phyloP scores from a whole-genome alignment of 1,140 invertebrate species.

The Daktulosphaira vitifoliae region DNA sequence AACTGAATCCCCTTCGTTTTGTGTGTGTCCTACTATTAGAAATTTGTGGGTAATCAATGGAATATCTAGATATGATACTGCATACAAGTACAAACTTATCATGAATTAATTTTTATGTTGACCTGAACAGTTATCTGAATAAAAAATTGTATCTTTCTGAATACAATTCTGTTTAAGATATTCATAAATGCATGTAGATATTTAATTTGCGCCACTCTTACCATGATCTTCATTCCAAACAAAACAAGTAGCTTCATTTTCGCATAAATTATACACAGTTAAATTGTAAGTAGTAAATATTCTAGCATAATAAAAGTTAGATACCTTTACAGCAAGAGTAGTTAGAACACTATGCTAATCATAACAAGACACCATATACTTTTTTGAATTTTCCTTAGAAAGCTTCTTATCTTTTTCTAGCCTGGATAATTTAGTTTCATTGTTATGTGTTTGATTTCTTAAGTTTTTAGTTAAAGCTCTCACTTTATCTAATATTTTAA shows the following conservation, averaged over 20 bases:
- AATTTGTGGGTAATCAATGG: slow-evolving; percentile 31
- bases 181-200: slow-evolving; percentile 41
- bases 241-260: slow-evolving; percentile 38
- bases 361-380: slow-evolving; percentile 34
- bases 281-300: slow-evolving; percentile 40
- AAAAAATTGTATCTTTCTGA: slow-evolving; percentile 37
- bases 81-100: slow-evolving; percentile 22
- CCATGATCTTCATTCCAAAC: slow-evolving; percentile 40
- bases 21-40: slow-evolving; percentile 9
- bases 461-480: neutral
- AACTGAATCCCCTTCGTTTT: neutral
- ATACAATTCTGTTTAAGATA: slow-evolving; percentile 36
- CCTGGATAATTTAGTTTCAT: slow-evolving; percentile 32
- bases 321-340: slow-evolving; percentile 35
- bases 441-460: slow-evolving; percentile 30
- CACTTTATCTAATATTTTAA: neutral
- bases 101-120: slow-evolving; percentile 36
- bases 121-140: slow-evolving; percentile 38
- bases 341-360: slow-evolving; percentile 36
- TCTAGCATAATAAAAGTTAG: slow-evolving; percentile 38
- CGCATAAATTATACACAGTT: slow-evolving; percentile 37
- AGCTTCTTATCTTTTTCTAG: slow-evolving; percentile 30
- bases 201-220: slow-evolving; percentile 37
- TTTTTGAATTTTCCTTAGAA: slow-evolving; percentile 31
- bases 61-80: slow-evolving; percentile 23